These are phyloP conservation scores for Reticulitermes speratus DNA, from an alignment of 1,140 invertebrate species.

Conservation along the genomic window DNA sequence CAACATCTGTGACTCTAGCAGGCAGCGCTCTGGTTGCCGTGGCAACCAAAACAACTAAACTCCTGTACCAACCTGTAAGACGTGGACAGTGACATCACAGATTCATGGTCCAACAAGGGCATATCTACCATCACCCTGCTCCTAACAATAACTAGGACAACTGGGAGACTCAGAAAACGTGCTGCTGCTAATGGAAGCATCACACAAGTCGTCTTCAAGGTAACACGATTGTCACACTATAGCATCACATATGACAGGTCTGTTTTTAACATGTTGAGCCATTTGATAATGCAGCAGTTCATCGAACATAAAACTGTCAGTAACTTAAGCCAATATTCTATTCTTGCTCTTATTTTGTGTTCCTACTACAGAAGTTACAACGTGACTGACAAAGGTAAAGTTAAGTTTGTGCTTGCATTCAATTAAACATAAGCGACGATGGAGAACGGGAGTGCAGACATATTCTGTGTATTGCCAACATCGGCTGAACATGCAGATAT, in stretches of 20 bases:
- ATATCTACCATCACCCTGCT: neutral
- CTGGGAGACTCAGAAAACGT: neutral
- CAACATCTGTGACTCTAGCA: neutral
- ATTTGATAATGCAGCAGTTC: too few species aligned
- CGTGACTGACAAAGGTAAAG: too few species aligned
- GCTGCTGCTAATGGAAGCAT: neutral
- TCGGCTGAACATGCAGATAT: too few species aligned
- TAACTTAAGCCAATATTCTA: too few species aligned
- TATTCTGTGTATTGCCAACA: too few species aligned
- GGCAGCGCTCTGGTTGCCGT: neutral
- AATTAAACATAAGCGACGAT: too few species aligned
- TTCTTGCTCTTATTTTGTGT: too few species aligned
- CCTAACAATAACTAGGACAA: neutral
- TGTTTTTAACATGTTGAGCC: too few species aligned
- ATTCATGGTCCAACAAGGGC: neutral
- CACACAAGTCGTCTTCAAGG: neutral
- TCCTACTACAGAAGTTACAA: too few species aligned
- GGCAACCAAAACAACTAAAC: slow-evolving; percentile 2
- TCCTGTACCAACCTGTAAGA: neutral
- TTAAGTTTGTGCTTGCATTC: too few species aligned
- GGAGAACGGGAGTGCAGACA: too few species aligned
- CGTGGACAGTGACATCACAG: neutral
- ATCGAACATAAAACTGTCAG: too few species aligned
- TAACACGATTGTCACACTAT: neutral
- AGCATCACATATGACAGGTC: neutral